Evolutionary conservation across 2,113 vertebrate genomes (phyloP).

Genomic region (Myotis brandtii): DNA sequence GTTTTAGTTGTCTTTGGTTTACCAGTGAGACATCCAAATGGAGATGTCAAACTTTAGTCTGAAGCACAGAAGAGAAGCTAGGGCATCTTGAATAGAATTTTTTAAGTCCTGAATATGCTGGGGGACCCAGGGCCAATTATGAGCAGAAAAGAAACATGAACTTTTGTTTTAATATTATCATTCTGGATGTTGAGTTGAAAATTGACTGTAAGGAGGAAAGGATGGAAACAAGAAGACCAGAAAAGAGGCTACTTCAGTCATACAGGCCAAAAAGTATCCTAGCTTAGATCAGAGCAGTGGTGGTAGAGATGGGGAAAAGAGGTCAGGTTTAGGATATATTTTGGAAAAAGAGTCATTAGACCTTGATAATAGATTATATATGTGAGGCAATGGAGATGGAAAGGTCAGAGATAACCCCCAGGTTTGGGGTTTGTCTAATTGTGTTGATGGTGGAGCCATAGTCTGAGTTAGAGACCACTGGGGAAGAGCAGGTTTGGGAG

Average conservation of each 20-base stretch:
- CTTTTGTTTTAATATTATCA: constrained; percentile 26
- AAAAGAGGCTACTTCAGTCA: not conserved
- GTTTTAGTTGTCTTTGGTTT: constrained; percentile 9
- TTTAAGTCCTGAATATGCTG: not conserved
- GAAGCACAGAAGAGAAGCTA: not conserved
- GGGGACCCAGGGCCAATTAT: not conserved
- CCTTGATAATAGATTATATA: not conserved
- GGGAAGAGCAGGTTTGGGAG: not conserved
- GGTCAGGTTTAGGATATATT: constrained; percentile 10
- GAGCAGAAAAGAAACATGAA: not conserved
- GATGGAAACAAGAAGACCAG: not conserved
- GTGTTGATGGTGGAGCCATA: not conserved
- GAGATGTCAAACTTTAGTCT: not conserved
- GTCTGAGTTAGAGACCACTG: constrained; percentile 8
- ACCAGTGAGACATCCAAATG: not conserved
- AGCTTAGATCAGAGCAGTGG: not conserved
- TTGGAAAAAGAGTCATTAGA: not conserved
- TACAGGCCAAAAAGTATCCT: not conserved
- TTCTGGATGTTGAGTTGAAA: not conserved
- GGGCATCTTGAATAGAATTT: not conserved
- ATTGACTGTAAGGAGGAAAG: not conserved
- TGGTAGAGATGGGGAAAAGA: not conserved
- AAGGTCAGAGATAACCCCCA: not conserved
- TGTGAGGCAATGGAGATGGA: not conserved
- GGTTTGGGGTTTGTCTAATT: not conserved